Conservation (phyloP, 2,888 invertebrate genomes). For the Diplazon laetatorius region DNA sequence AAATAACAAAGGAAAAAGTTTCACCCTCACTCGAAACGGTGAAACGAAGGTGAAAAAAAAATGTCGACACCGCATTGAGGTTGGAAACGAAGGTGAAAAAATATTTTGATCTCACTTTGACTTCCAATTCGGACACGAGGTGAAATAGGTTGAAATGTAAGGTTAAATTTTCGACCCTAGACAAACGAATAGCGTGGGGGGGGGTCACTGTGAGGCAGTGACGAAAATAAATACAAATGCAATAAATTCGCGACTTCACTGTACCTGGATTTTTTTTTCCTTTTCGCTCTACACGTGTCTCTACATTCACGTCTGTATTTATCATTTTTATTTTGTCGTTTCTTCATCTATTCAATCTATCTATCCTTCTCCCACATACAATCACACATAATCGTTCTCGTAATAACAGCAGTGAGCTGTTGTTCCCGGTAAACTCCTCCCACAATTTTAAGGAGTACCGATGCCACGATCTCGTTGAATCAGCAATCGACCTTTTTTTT, state of each 20-base stretch:
- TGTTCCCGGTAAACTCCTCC: slow-evolving; percentile 34
- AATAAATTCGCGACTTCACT: slow-evolving; percentile 18
- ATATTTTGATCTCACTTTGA: no score
- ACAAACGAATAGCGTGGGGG: no score
- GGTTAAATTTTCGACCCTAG: no score
- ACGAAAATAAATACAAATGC: background rate
- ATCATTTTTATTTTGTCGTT: no score
- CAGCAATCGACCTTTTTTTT: slow-evolving; percentile 4
- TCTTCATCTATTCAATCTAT: slow-evolving; percentile 11
- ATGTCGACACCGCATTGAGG: no score
- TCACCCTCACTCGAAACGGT: no score
- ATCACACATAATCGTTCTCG: slow-evolving; percentile 37
- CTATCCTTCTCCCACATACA: slow-evolving; percentile 15
- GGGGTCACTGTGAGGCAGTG: background rate
- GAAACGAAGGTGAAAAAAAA: no score
- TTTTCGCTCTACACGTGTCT: slow-evolving; percentile 15
- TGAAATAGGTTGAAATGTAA: no score
- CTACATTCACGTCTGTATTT: slow-evolving; percentile 1
- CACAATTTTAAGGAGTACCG: slow-evolving; percentile 13
- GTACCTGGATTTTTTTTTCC: slow-evolving; percentile 49
- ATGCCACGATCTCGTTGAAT: background rate
- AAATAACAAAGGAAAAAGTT: no score
- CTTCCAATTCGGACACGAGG: no score
- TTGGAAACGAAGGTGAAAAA: no score
- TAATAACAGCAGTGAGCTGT: slow-evolving; percentile 40